Base-by-base conservation (phyloP, 2,113 vertebrate genomes). In the Odontesthes bonariensis region DNA sequence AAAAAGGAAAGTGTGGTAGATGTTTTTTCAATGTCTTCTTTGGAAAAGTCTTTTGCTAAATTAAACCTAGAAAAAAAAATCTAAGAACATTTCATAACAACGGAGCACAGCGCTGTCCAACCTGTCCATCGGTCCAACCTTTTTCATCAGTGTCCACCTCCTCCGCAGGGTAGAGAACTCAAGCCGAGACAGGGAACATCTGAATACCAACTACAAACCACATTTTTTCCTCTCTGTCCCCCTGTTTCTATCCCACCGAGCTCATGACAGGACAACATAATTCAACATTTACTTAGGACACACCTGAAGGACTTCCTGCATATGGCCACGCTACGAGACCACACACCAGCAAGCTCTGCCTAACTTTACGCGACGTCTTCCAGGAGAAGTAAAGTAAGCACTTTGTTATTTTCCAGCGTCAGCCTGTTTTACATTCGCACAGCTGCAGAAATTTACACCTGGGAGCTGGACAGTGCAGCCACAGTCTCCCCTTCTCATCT, bases 171-270 rank as follows among this genome's bases (percentile, higher is more conserved):
- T 69, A 65, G 44, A 68, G 23, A 58, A 23, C 57, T 47, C 33
- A 1, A 32, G 16, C 69, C 75, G 42, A 33, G 20, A 67, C 23
- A 27, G 54, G 33, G 42, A 78, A 80, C 81, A 80, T 87, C 71
- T 83, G 77, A 90, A 51, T 74, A 80, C 71, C 73, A 73, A 71
- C 65, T 47, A 82, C 69, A 56, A 42, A 44, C 61, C 31, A 47
- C 40, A 22, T 17, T 75, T 78, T 80, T 65, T 13, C 53, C 64
- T 23, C 38, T 72, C 58, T 32, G 32, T 40, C 47, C 62, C 35
- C 11, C 20, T 1, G 14, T 40, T 52, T 75, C 23, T 62, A n/a
- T 47, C 42, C 52, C 71, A 77, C 35, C 35, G 51, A 58, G 60
- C 33, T 64, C 46, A 14, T 31, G 35, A 84, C 56, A 7, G 61